Evolutionary conservation across 2,888 invertebrate genomes (phyloP).

Genomic region (Lochmaea capreae): DNA sequence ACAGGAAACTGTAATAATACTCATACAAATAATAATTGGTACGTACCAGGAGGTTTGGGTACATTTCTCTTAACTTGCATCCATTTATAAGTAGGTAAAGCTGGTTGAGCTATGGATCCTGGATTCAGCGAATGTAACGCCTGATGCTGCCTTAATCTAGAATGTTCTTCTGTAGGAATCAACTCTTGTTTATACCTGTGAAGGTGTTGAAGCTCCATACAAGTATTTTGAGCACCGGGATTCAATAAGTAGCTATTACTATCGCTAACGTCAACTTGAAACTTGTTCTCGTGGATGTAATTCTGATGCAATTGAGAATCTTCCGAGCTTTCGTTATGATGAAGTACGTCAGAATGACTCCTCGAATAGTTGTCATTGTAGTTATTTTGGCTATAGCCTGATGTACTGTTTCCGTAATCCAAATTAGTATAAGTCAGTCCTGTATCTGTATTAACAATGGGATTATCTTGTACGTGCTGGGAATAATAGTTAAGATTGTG

Average conservation of each 20-base stretch:
- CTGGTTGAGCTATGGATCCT: slow-evolving; percentile 68
- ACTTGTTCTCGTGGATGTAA: slow-evolving; percentile 69
- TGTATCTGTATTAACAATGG: slow-evolving; percentile 85
- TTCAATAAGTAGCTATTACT: slow-evolving; percentile 63
- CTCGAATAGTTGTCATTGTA: slow-evolving; percentile 57
- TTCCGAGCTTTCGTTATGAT: slow-evolving; percentile 70
- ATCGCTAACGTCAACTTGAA: slow-evolving; percentile 59
- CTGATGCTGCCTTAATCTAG: slow-evolving; percentile 63
- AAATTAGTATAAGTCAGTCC: slow-evolving; percentile 91
- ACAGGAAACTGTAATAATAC: no score
- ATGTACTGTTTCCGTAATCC: slow-evolving; percentile 73
- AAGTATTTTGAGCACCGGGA: slow-evolving; percentile 64
- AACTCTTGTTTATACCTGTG: slow-evolving; percentile 74
- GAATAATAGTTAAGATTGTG: slow-evolving; percentile 67
- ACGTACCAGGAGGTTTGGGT: slow-evolving; percentile 91
- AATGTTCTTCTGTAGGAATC: slow-evolving; percentile 48
- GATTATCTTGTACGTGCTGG: slow-evolving; percentile 64
- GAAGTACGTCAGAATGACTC: slow-evolving; percentile 60
- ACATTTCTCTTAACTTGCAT: slow-evolving; percentile 98
- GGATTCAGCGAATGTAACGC: slow-evolving; percentile 53
- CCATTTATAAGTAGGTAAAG: slow-evolving; percentile 96
- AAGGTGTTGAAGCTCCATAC: slow-evolving; percentile 71
- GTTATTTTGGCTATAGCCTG: slow-evolving; percentile 58
- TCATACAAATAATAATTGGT: background rate
- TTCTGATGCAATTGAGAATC: slow-evolving; percentile 66